Evolutionary conservation across 2,888 invertebrate genomes (phyloP).

Genomic region (Therioaphis trifolii): DNA sequence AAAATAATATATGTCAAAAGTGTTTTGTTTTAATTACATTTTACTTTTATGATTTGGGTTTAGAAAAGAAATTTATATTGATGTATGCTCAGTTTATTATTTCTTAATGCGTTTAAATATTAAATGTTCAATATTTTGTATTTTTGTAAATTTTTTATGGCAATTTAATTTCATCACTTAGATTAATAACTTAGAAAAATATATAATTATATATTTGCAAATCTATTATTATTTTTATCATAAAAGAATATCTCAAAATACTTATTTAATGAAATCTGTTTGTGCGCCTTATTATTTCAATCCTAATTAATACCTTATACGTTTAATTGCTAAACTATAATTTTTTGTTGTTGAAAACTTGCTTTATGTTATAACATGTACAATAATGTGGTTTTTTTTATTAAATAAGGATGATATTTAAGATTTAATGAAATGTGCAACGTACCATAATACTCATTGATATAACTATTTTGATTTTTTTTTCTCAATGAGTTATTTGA

Average conservation of each 20-base stretch:
- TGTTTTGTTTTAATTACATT: not conserved
- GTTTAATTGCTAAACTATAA: not conserved
- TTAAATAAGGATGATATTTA: not conserved
- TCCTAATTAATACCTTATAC: not conserved
- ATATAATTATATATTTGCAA: too few relatives aligned
- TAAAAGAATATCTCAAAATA: too few relatives aligned
- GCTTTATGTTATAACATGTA: slow-evolving; percentile 26
- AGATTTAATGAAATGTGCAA: slow-evolving; percentile 17
- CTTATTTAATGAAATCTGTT: not conserved
- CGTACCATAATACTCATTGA: not conserved
- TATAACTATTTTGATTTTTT: too few relatives aligned
- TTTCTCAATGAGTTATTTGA: slow-evolving; percentile 14
- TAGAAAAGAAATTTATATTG: not conserved
- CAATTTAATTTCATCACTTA: slow-evolving; percentile 4
- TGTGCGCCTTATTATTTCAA: not conserved
- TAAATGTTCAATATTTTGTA: slow-evolving; percentile 35
- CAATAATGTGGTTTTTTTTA: not conserved
- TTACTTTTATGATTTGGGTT: not conserved
- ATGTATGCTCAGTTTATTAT: slow-evolving; percentile 31
- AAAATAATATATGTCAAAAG: not conserved
- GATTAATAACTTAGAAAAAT: not conserved
- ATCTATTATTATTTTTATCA: too few relatives aligned
- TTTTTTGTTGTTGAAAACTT: not conserved
- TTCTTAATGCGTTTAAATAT: slow-evolving; percentile 9
- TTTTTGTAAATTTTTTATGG: slow-evolving; percentile 34